Percentiles rank a stretch among this genome's conserved stretches.
These are phyloP conservation scores for Cylindroiulus punctatus DNA, from an alignment of 2,888 invertebrate genomes.

Conservation along the genomic window DNA sequence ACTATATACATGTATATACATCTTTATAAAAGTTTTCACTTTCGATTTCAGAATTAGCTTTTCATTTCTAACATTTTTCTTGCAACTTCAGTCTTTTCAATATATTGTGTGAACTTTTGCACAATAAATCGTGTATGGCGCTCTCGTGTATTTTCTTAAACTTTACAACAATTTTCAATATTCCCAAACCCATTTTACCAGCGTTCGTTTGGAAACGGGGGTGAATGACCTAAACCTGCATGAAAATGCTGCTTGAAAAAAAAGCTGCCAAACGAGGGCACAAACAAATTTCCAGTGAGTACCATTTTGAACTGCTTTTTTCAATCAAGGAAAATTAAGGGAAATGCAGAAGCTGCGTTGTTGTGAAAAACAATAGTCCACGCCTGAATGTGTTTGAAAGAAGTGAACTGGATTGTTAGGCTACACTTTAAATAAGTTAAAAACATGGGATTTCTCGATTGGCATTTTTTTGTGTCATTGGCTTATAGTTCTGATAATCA, in stretches of 20 bases:
- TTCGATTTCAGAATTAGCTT: background rate
- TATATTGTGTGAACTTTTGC: background rate
- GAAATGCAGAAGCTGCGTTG: background rate
- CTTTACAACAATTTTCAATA: background rate
- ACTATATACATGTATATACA: no score
- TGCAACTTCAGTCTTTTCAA: background rate
- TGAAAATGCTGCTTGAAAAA: background rate
- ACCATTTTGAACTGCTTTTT: slow-evolving; percentile 3
- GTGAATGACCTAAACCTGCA: slow-evolving; percentile 25
- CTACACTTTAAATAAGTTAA: background rate
- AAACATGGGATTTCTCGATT: background rate
- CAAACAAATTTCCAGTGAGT: slow-evolving; percentile 10
- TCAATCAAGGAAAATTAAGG: background rate
- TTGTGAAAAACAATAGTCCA: slow-evolving; percentile 11
- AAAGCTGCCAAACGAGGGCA: background rate
- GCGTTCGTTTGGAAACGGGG: background rate
- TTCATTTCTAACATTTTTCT: background rate
- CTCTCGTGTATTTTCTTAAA: background rate
- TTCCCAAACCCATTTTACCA: background rate
- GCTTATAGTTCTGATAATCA: background rate
- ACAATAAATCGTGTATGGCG: background rate
- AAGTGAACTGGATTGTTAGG: background rate
- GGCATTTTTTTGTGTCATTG: background rate
- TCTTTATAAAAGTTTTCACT: background rate
- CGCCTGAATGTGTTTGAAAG: background rate